Evolutionary conservation across 2,888 invertebrate genomes (phyloP).

Genomic region (Calephelis perditalis): DNA sequence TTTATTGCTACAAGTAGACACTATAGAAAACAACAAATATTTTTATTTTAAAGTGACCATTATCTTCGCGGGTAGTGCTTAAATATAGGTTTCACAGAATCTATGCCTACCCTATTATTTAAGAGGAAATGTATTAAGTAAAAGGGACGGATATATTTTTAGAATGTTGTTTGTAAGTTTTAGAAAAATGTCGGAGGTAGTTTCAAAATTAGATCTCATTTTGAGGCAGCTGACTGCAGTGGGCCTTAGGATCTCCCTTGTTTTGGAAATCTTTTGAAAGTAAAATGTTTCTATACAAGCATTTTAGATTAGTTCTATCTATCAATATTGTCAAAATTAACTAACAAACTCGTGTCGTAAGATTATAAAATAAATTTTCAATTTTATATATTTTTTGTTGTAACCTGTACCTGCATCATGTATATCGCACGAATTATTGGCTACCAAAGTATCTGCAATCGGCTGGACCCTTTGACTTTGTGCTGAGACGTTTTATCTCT

Average conservation of each 20-base stretch:
- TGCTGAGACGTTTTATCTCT: too few relatives aligned
- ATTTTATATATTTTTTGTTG: slow-evolving; percentile 28
- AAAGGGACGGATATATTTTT: slow-evolving; percentile 44
- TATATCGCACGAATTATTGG: too few relatives aligned
- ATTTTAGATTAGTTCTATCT: slow-evolving; percentile 47
- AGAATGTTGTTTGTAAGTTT: slow-evolving; percentile 46
- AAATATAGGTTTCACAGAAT: slow-evolving; percentile 43
- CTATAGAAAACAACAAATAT: too few relatives aligned
- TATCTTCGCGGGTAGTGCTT: slow-evolving; percentile 67
- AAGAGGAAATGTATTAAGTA: slow-evolving; percentile 62
- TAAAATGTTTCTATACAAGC: slow-evolving; percentile 46
- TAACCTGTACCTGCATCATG: neutral
- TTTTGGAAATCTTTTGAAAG: slow-evolving; percentile 45
- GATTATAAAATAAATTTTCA: slow-evolving; percentile 56
- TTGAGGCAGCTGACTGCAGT: slow-evolving; percentile 41
- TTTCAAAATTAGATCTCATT: slow-evolving; percentile 72
- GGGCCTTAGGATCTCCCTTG: slow-evolving; percentile 68
- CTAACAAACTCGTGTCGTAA: slow-evolving; percentile 57
- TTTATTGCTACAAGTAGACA: too few relatives aligned
- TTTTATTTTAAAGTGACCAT: slow-evolving; percentile 3
- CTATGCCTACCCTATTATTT: slow-evolving; percentile 52
- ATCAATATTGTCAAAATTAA: slow-evolving; percentile 46
- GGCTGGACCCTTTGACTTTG: too few relatives aligned
- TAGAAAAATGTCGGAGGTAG: slow-evolving; percentile 55
- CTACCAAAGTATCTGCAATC: too few relatives aligned